Evolutionary conservation across 2,888 invertebrate species (phyloP).

Genomic region (Meghimatium bilineatum): DNA sequence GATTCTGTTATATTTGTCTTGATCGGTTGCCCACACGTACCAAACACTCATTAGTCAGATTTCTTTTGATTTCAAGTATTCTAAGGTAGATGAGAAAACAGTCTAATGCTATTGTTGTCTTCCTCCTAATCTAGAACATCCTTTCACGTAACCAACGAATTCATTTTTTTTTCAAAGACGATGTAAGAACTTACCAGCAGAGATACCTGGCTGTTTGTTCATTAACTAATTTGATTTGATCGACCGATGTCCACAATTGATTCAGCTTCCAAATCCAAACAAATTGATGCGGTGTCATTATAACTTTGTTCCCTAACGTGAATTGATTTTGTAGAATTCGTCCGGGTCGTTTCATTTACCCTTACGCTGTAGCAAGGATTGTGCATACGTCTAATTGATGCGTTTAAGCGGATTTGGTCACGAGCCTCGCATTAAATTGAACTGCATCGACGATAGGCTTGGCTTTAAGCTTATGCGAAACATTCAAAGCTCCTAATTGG

Average conservation of each 20-base stretch:
- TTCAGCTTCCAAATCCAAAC: conserved; percentile 14
- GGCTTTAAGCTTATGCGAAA: neutral
- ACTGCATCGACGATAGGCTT: conserved; percentile 2
- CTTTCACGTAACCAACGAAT: neutral
- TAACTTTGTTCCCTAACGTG: neutral
- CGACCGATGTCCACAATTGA: neutral
- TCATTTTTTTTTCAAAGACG: neutral
- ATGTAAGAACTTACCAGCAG: neutral
- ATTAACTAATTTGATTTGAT: conserved; percentile 18
- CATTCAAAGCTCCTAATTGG: conserved; percentile 1
- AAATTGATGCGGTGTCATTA: conserved; percentile 1
- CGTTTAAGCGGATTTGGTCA: conserved; percentile 7
- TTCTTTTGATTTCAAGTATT: neutral
- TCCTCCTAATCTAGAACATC: neutral
- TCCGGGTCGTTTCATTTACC: conserved; percentile 30
- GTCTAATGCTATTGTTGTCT: neutral
- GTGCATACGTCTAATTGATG: conserved; percentile 15
- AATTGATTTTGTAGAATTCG: conserved; percentile 7
- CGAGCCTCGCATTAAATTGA: neutral
- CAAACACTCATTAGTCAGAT: neutral
- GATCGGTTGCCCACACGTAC: neutral
- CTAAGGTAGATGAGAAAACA: neutral
- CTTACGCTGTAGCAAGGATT: neutral
- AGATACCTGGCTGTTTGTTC: neutral
- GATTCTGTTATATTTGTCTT: neutral